Percentiles rank a stretch among this genome's conserved stretches.
These are phyloP conservation scores for Cavia aperea DNA, from an alignment of 2,113 vertebrate genomes.

Conservation along the genomic window DNA sequence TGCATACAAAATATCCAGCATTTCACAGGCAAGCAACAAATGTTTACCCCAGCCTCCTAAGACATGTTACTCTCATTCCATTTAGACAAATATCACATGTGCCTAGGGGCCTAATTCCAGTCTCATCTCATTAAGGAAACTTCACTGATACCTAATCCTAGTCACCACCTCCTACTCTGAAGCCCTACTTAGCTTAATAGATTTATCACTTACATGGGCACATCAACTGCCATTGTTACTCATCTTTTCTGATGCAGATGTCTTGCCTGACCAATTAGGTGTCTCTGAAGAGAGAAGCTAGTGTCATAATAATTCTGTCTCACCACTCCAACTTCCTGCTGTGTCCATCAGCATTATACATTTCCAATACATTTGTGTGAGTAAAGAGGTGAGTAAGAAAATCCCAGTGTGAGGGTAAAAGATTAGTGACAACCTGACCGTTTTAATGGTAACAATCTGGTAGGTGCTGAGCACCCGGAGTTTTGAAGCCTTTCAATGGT, in stretches of 20 bases:
- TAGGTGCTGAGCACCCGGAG: background rate
- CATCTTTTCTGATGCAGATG: conserved; percentile 1
- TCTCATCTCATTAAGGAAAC: conserved; percentile 6
- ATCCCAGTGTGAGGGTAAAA: background rate
- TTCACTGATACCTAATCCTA: background rate
- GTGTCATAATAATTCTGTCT: background rate
- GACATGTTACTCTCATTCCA: background rate
- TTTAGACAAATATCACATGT: background rate
- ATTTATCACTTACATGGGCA: background rate
- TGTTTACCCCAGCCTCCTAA: background rate
- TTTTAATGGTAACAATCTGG: background rate
- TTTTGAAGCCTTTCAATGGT: background rate
- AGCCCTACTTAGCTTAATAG: conserved; percentile 18
- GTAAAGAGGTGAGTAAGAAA: background rate
- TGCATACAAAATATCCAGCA: background rate
- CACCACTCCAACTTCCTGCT: background rate
- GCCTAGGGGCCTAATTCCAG: background rate
- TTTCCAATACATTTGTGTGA: background rate
- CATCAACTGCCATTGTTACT: background rate
- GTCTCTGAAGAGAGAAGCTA: background rate
- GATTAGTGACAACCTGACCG: background rate
- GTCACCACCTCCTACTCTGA: background rate
- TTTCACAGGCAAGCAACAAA: background rate
- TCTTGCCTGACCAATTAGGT: background rate
- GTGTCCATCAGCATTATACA: background rate